phyloP scores from a whole-genome alignment of 2,797 vertebrate species.

The Enteromius fasciolatus region DNA sequence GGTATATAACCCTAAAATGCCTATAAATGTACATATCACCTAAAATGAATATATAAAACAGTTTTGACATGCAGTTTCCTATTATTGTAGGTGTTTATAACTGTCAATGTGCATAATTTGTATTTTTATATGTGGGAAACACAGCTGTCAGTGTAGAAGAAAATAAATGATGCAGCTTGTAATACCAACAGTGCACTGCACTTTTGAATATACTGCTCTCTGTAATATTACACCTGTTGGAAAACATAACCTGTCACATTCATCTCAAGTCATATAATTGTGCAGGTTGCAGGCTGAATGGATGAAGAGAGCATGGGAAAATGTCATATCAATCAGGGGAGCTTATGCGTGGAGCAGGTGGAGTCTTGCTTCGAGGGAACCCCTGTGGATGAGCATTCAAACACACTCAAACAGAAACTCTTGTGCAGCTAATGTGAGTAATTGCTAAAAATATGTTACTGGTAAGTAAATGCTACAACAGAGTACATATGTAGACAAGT shows the following conservation, averaged over 20 bases:
- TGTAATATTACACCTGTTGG: background rate
- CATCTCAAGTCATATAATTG: background rate
- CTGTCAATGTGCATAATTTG: background rate
- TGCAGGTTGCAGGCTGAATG: slow-evolving; percentile 68
- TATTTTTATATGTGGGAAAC: slow-evolving; percentile 9
- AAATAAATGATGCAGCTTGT: background rate
- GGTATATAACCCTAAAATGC: slow-evolving; percentile 5
- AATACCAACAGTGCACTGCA: background rate
- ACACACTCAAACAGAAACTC: slow-evolving; percentile 14
- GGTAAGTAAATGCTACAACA: background rate
- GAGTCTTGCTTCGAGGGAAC: slow-evolving; percentile 74
- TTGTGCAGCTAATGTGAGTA: background rate
- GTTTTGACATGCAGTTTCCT: background rate
- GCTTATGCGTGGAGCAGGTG: slow-evolving; percentile 80
- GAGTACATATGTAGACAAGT: background rate
- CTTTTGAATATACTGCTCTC: background rate
- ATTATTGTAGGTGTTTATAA: background rate
- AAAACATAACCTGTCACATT: background rate
- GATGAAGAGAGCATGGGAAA: slow-evolving; percentile 58
- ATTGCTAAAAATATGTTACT: background rate
- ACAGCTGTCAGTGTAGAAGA: background rate
- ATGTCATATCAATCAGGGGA: slow-evolving; percentile 76
- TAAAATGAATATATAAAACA: slow-evolving; percentile 1
- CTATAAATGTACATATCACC: background rate
- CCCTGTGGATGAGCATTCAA: slow-evolving; percentile 35